phyloP scores from a whole-genome alignment of 1,140 invertebrate species.

The Eufriesea mexicana region DNA sequence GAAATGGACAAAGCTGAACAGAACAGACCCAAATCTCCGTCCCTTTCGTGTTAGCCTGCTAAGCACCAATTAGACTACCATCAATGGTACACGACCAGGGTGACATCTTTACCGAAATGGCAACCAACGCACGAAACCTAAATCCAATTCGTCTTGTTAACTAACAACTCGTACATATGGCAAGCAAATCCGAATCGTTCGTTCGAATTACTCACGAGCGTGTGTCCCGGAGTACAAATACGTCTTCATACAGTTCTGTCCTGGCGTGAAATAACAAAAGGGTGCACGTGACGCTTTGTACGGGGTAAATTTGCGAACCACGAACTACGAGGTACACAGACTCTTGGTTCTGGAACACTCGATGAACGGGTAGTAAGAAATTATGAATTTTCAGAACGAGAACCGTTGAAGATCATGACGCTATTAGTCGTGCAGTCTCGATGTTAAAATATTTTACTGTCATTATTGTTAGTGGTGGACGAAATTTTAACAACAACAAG shows the following conservation, averaged over 20 bases:
- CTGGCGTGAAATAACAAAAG: conserved; percentile 18
- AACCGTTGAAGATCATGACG: no score
- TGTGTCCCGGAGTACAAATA: conserved; percentile 6
- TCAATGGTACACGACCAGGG: background rate
- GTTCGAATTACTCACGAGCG: background rate
- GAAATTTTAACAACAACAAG: no score
- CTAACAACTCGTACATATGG: background rate
- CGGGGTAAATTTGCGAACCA: background rate
- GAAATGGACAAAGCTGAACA: background rate
- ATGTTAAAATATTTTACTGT: no score
- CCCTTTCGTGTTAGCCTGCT: background rate
- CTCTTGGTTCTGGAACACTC: no score
- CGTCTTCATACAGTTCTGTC: background rate
- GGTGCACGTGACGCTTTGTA: background rate
- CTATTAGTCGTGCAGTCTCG: no score
- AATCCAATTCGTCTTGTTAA: background rate
- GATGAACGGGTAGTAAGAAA: no score
- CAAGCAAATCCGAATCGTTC: background rate
- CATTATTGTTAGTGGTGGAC: no score
- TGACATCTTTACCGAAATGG: background rate
- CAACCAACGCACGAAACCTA: background rate
- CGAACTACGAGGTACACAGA: background rate
- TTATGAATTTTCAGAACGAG: no score
- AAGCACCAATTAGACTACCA: background rate
- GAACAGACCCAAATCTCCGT: background rate